Base-by-base conservation (phyloP, 1,140 invertebrate genomes). In the Anastrepha obliqua region DNA sequence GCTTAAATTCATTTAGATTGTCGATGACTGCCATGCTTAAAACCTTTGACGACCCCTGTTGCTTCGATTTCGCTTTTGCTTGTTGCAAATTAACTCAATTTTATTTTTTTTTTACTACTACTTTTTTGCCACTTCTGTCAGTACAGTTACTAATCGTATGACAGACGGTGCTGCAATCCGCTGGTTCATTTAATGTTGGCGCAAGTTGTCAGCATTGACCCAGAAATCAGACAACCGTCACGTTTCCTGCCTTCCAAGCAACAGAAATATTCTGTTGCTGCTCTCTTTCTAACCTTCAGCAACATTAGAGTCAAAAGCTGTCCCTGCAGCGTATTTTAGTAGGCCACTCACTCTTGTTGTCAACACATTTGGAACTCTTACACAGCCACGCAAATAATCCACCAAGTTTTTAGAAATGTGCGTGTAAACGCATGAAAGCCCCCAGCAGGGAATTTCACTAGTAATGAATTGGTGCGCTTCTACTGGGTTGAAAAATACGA, bases 261-360 rank as follows among this genome's bases (percentile, higher is more conserved):
- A 29, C 64, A 67, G 29, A 55, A 55, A 55, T 55, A 7, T 55
- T 55, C 5, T 55, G 51, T 55, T 9, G 51, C 51, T 29, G 29
- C 29, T 29, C 29, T 29, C 29, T 29, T 29, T 29, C 29, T 29
- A 29, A 29, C 29, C 29, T 29, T 29, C 29, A 29, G 29, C 29
- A 29, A 29, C 29, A 64, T 64, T 64, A 20, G 62, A 17, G 20
- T 6, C 62, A 29, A 64, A 20, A n/a, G 62, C 29, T 64, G 62
- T 64, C 62, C 62, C 62, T 39, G 64, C 64, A 67, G 64, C 29
- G 64, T 20, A 39, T 67, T 67, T 67, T 67, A 67, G 64, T 67
- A 67, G 64, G 29, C 64, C 64, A 67, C 29, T 67, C 29, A 20
- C 62, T 20, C 62, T 64, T 64, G 20, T 64, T 64, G 62, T 8